A percentile compares a stretch with the other conserved stretches of the same genome.
phyloP scores from a whole-genome alignment of 2,888 invertebrate species.

The Erannis defoliaria region DNA sequence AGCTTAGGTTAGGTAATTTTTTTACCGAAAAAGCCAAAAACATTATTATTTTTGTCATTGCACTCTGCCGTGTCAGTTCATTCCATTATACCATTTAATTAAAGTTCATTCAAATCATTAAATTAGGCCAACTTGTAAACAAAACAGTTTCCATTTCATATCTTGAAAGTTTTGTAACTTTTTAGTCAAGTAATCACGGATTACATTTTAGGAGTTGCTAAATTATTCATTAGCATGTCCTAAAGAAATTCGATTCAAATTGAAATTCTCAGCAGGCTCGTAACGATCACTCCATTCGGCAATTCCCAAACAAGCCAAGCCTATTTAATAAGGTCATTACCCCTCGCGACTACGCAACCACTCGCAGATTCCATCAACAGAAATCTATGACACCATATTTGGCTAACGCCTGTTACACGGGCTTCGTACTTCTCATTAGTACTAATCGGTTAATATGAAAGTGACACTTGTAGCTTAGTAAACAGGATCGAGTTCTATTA shows the following conservation, averaged over 20 bases:
- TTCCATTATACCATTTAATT: too few species aligned
- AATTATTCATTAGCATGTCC: slow-evolving; percentile 25
- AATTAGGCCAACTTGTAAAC: too few species aligned
- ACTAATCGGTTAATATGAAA: too few species aligned
- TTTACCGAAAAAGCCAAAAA: too few species aligned
- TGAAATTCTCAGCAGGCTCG: slow-evolving; percentile 30
- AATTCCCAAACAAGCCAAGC: slow-evolving; percentile 35
- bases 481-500: too few species aligned
- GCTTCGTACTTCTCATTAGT: too few species aligned
- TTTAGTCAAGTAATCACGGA: slow-evolving; percentile 4
- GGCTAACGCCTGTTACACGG: too few species aligned
- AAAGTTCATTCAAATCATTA: too few species aligned
- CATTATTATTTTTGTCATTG: too few species aligned
- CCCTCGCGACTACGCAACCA: slow-evolving; percentile 9
- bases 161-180: background rate
- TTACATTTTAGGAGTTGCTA: slow-evolving; percentile 13
- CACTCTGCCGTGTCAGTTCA: too few species aligned
- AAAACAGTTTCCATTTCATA: background rate
- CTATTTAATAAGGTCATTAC: slow-evolving; percentile 34
- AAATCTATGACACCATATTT: slow-evolving; percentile 33
- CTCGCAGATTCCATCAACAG: slow-evolving; percentile 14
- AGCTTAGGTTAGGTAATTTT: too few species aligned
- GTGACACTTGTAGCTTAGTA: too few species aligned
- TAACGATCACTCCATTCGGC: slow-evolving; percentile 28
- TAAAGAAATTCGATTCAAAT: slow-evolving; percentile 24